These are phyloP conservation scores for Zaprionus taronus DNA, from an alignment of 1,140 invertebrate genomes.

Conservation along the genomic window DNA sequence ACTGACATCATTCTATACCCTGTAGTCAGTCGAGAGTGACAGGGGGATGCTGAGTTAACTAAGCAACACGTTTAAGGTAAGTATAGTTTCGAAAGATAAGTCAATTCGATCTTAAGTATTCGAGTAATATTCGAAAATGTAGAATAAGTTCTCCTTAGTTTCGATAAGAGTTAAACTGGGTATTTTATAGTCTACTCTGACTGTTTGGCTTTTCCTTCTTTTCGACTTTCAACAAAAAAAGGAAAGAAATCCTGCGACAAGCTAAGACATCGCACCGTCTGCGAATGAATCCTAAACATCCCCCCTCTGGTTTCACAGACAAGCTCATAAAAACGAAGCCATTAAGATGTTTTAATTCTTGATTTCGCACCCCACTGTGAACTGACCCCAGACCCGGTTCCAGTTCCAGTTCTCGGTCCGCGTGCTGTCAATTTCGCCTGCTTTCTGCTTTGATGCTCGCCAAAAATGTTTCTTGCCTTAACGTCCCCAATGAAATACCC, in stretches of 20 bases:
- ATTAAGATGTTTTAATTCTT: constrained; percentile 83
- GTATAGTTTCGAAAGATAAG: not conserved
- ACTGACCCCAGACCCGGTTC: constrained; percentile 23
- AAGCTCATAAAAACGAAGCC: constrained; percentile 70
- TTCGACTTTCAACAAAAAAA: not conserved
- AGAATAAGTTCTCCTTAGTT: not conserved
- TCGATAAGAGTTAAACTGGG: not conserved
- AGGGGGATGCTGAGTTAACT: not conserved
- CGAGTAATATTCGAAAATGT: not conserved
- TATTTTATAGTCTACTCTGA: not conserved
- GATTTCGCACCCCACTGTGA: constrained; percentile 76
- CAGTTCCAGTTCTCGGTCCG: constrained; percentile 54
- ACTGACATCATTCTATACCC: constrained; percentile 26
- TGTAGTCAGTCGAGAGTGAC: not conserved
- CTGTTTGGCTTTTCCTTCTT: not conserved
- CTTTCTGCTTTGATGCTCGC: constrained; percentile 50
- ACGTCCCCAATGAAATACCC: constrained; percentile 3
- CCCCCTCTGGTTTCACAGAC: constrained; percentile 11
- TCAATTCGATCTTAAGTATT: not conserved
- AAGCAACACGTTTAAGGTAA: not conserved
- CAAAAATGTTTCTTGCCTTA: constrained; percentile 31
- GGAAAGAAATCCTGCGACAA: not conserved
- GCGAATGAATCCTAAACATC: constrained; percentile 1
- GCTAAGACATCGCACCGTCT: constrained; percentile 6
- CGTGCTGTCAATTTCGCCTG: constrained; percentile 67